phyloP scores from a whole-genome alignment of 2,797 vertebrate genomes.

The Poeciliopsis presidionis region DNA sequence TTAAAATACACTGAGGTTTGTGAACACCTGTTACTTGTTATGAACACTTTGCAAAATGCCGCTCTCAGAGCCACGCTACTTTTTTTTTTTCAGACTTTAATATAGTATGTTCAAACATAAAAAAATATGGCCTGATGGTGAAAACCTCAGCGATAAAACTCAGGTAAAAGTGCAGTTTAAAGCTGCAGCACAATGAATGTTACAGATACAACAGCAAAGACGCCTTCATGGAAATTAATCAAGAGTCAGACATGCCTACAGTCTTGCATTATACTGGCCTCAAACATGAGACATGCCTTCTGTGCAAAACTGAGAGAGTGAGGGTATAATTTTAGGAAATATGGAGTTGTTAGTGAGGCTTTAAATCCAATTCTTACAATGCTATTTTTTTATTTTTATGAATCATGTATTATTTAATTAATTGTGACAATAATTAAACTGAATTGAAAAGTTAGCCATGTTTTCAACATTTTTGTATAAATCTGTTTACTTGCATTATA shows the following conservation, averaged over 20 bases:
- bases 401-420: neutral
- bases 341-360: slow-evolving; percentile 30
- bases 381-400: neutral
- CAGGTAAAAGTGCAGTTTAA: slow-evolving; percentile 52
- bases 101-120: slow-evolving; percentile 55
- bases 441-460: neutral
- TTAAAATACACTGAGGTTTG: neutral
- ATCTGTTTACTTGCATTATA: neutral
- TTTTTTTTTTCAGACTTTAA: slow-evolving; percentile 43
- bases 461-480: neutral
- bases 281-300: slow-evolving; percentile 43
- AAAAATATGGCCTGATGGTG: slow-evolving; percentile 57
- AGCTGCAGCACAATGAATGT: slow-evolving; percentile 41
- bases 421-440: neutral
- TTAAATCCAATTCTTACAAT: slow-evolving; percentile 23
- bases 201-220: slow-evolving; percentile 32
- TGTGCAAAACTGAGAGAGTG: slow-evolving; percentile 33
- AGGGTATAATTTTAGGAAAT: slow-evolving; percentile 46
- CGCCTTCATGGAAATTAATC: slow-evolving; percentile 43
- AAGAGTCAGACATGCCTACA: slow-evolving; percentile 37
- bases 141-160: slow-evolving; percentile 54
- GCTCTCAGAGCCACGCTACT: slow-evolving; percentile 37
- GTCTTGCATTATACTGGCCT: slow-evolving; percentile 43
- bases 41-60: neutral
- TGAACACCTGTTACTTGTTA: neutral